Evolutionary conservation across 2,797 vertebrate genomes (phyloP).

Genomic region (Cichlasoma orientale): DNA sequence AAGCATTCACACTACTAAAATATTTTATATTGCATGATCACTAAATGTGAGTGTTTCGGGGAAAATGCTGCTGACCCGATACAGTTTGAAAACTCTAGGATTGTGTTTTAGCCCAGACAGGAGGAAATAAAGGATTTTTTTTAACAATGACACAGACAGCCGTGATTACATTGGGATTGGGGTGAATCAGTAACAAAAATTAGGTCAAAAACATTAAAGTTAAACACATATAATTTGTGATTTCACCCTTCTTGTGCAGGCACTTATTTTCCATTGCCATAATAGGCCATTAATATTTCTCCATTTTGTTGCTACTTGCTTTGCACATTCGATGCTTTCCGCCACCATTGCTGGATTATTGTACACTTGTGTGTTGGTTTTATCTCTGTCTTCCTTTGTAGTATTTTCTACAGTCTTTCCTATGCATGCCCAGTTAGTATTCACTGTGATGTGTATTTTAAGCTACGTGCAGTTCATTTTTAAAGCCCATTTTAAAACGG

Average conservation of each 20-base stretch:
- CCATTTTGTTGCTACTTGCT: background rate
- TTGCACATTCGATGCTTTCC: fast-evolving
- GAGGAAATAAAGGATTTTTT: background rate
- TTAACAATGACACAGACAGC: background rate
- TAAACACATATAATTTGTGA: background rate
- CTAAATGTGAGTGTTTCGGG: background rate
- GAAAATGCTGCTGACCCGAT: background rate
- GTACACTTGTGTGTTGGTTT: background rate
- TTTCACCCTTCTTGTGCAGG: background rate
- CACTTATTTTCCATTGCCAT: background rate
- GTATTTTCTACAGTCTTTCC: background rate
- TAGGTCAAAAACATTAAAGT: background rate
- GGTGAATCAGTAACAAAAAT: background rate
- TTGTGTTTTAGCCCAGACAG: background rate
- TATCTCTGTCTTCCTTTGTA: background rate
- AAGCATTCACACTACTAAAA: background rate
- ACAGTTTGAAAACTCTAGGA: background rate
- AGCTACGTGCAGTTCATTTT: background rate
- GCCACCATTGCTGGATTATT: background rate
- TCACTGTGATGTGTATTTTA: background rate
- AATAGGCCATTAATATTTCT: background rate
- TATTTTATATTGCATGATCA: background rate
- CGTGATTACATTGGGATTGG: background rate
- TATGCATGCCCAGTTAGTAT: background rate
- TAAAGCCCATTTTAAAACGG: background rate